phyloP scores from a whole-genome alignment of 2,113 vertebrate species.

The Myodes glareolus region DNA sequence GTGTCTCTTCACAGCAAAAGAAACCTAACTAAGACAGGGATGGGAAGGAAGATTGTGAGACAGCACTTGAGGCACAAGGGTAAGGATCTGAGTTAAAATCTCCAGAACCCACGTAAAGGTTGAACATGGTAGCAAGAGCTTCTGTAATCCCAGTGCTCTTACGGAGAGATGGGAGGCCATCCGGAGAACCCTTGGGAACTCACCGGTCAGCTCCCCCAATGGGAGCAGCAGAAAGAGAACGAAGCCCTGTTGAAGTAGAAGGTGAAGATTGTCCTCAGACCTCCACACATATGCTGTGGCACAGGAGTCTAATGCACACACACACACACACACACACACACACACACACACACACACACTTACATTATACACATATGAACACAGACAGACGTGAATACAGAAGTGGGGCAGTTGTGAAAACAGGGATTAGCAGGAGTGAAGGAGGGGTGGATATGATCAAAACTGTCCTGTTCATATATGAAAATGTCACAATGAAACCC shows the following conservation, averaged over 20 bases:
- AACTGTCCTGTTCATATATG: neutral
- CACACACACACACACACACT: no score
- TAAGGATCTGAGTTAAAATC: neutral
- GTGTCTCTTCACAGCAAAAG: neutral
- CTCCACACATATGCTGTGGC: no score
- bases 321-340: no score
- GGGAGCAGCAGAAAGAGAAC: neutral
- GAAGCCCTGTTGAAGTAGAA: neutral
- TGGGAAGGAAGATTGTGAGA: neutral
- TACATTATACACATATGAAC: neutral
- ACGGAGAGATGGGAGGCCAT: neutral
- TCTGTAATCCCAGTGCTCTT: neutral
- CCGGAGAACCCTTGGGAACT: neutral
- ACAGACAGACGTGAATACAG: neutral
- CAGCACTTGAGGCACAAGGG: neutral
- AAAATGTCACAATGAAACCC: neutral
- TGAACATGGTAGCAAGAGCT: neutral
- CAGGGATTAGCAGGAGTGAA: neutral
- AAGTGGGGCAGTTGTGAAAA: neutral
- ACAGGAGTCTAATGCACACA: no score
- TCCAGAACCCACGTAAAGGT: neutral
- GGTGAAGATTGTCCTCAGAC: neutral
- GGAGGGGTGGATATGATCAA: neutral
- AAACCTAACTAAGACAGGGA: neutral
- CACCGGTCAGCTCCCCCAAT: neutral